Percentiles rank a stretch among this genome's conserved stretches.
These are phyloP conservation scores for Loripinus fragilis DNA, from an alignment of 2,888 invertebrate genomes.

Conservation along the genomic window DNA sequence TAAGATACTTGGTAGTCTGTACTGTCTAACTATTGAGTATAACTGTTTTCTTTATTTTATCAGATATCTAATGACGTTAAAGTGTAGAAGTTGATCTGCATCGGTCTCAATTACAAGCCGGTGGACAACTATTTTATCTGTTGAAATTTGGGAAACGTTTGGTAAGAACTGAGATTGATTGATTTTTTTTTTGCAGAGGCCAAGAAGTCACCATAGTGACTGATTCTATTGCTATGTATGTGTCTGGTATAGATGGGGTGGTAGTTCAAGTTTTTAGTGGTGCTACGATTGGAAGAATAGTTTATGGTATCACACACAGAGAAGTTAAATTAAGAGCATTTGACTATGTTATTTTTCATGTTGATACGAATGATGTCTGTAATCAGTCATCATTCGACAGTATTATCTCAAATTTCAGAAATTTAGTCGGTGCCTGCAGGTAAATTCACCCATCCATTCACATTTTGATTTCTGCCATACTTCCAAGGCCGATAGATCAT, in stretches of 20 bases:
- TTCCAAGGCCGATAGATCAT: neutral
- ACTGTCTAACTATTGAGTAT: neutral
- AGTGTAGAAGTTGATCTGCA: neutral
- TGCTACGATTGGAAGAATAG: too few relatives aligned
- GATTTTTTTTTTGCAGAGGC: neutral
- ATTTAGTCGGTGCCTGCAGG: neutral
- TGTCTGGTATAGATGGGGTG: neutral
- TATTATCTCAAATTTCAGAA: too few relatives aligned
- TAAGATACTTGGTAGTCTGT: neutral
- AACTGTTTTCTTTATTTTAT: too few relatives aligned
- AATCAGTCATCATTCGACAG: neutral
- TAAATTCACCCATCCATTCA: neutral
- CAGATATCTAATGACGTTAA: too few relatives aligned
- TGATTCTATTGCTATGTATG: slow-evolving; percentile 2
- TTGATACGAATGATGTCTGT: neutral
- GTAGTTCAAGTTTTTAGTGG: neutral
- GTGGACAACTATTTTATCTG: neutral
- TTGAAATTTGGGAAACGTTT: neutral
- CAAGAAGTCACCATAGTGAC: neutral
- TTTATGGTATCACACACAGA: too few relatives aligned
- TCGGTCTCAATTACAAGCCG: neutral
- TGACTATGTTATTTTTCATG: neutral
- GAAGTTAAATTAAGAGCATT: too few relatives aligned
- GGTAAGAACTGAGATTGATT: neutral
- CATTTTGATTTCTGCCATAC: neutral